Conservation (phyloP, 2,888 invertebrate genomes). For the Bellardia bayeri region DNA sequence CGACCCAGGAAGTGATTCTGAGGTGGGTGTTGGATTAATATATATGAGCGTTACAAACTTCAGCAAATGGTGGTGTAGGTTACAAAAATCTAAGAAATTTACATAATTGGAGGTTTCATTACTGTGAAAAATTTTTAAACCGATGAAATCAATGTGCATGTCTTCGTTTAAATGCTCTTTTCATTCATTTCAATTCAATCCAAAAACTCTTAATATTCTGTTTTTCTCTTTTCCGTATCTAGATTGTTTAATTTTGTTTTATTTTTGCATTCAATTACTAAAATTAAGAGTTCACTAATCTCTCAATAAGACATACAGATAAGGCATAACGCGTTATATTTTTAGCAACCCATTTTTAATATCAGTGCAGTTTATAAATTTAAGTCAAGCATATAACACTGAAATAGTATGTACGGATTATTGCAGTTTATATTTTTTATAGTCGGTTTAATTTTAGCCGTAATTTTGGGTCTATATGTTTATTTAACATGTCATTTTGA, state of each 20-base stretch:
- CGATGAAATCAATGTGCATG: too few relatives aligned
- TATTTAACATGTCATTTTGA: constrained; percentile 81
- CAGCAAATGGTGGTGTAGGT: too few relatives aligned
- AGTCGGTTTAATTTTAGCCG: background rate
- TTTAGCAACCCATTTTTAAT: background rate
- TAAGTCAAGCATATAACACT: background rate
- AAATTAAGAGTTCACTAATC: constrained; percentile 1
- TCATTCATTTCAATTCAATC: background rate
- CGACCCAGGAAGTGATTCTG: too few relatives aligned
- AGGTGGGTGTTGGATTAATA: too few relatives aligned
- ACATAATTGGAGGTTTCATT: too few relatives aligned
- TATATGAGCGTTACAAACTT: too few relatives aligned
- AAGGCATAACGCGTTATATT: background rate
- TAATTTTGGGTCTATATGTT: background rate
- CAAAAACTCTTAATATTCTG: background rate
- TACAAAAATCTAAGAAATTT: too few relatives aligned
- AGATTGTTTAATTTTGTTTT: background rate
- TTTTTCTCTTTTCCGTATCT: background rate
- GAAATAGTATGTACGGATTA: background rate
- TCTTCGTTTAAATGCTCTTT: background rate
- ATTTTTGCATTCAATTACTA: background rate
- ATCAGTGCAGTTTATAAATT: background rate
- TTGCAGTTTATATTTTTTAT: background rate
- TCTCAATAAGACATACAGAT: background rate
- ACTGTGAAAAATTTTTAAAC: too few relatives aligned